These are phyloP conservation scores for Dasyornis broadbenti DNA, from an alignment of 2,113 vertebrate genomes.

Conservation along the genomic window DNA sequence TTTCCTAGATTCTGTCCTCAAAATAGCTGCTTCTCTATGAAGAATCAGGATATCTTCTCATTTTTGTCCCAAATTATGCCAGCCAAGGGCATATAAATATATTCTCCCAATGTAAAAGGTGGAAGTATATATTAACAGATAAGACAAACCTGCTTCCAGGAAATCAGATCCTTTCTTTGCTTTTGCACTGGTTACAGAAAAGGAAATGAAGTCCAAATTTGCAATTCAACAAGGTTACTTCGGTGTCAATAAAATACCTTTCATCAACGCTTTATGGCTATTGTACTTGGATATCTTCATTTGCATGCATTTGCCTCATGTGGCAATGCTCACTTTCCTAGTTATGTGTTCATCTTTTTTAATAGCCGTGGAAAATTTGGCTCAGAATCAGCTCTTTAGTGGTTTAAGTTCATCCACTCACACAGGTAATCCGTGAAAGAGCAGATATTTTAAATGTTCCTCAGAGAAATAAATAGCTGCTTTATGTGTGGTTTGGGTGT, in stretches of 20 bases:
- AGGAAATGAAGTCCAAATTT: slow-evolving; percentile 63
- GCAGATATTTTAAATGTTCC: slow-evolving; percentile 20
- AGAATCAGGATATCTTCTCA: slow-evolving; percentile 3
- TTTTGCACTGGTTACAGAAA: slow-evolving; percentile 45
- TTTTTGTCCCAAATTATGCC: slow-evolving; percentile 16
- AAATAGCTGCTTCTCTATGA: neutral
- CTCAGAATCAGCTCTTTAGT: slow-evolving; percentile 25
- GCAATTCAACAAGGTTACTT: slow-evolving; percentile 59
- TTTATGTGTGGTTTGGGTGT: neutral
- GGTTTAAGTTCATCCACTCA: neutral
- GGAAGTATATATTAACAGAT: slow-evolving; percentile 56
- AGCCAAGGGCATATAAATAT: neutral
- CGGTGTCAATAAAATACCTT: slow-evolving; percentile 46
- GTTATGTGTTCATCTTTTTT: neutral
- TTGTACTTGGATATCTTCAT: slow-evolving; percentile 60
- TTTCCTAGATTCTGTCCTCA: neutral
- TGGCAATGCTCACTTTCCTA: neutral
- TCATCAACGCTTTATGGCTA: slow-evolving; percentile 42
- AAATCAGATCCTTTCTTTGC: slow-evolving; percentile 62
- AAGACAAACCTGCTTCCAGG: slow-evolving; percentile 53
- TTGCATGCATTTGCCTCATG: slow-evolving; percentile 15
- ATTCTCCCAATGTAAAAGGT: neutral
- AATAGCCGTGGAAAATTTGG: slow-evolving; percentile 39
- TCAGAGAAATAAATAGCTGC: neutral
- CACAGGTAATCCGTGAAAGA: neutral